These are phyloP conservation scores for Drosophila busckii DNA, from an alignment of 1,140 invertebrate genomes.

Conservation along the genomic window DNA sequence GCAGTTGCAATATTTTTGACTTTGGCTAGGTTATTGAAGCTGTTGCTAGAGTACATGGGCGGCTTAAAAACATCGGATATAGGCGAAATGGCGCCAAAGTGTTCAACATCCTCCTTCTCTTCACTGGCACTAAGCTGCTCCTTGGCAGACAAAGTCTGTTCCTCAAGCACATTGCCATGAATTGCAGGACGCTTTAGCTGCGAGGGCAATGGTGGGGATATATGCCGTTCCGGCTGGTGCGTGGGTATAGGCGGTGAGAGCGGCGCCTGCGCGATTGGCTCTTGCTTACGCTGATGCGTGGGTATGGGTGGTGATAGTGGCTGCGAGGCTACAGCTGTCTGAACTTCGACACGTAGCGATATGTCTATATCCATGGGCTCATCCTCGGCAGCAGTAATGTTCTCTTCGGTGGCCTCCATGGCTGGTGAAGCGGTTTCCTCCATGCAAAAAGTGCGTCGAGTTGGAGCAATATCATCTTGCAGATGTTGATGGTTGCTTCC, in stretches of 20 bases:
- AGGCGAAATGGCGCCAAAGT: slow-evolving; percentile 58
- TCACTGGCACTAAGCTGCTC: slow-evolving; percentile 59
- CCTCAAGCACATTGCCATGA: slow-evolving; percentile 37
- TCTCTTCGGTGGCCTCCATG: slow-evolving; percentile 47
- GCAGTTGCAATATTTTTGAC: slow-evolving; percentile 4
- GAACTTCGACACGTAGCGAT: slow-evolving; percentile 16
- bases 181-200: slow-evolving; percentile 38
- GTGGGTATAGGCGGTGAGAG: slow-evolving; percentile 19
- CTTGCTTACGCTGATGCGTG: neutral
- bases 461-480: neutral
- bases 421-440: slow-evolving; percentile 24
- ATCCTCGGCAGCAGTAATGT: slow-evolving; percentile 7
- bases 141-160: slow-evolving; percentile 60
- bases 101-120: slow-evolving; percentile 71
- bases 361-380: slow-evolving; percentile 62
- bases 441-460: slow-evolving; percentile 32
- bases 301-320: slow-evolving; percentile 4
- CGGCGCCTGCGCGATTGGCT: neutral
- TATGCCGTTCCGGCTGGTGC: slow-evolving; percentile 2
- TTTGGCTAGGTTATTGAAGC: slow-evolving; percentile 28
- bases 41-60: slow-evolving; percentile 39
- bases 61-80: slow-evolving; percentile 56
- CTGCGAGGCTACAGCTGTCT: neutral
- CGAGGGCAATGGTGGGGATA: slow-evolving; percentile 3
- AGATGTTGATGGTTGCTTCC: neutral